Conservation (phyloP, 2,113 vertebrate species). For the Brachionichthys hirsutus region DNA sequence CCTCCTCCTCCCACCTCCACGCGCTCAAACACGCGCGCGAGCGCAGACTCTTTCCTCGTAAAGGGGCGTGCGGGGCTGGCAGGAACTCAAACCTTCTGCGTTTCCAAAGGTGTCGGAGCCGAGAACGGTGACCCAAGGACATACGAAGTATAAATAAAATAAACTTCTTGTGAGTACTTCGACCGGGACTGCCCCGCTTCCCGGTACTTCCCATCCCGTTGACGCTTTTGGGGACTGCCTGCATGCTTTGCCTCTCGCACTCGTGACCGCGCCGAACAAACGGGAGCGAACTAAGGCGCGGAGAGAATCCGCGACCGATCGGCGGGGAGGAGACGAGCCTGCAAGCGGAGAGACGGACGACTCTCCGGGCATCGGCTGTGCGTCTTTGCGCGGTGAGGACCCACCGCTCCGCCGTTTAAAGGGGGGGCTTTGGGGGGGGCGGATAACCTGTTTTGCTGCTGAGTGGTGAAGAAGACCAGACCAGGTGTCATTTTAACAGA, state of each 20-base stretch:
- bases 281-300: constrained; percentile 10
- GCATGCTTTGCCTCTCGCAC: background rate
- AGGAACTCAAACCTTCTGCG: constrained; percentile 51
- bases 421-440: background rate
- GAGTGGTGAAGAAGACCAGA: constrained; percentile 9
- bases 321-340: constrained; percentile 31
- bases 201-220: background rate
- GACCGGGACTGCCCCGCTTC: constrained; percentile 29
- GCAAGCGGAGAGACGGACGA: constrained; percentile 39
- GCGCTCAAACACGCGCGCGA: constrained; percentile 12
- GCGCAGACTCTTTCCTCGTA: constrained; percentile 50
- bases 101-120: constrained; percentile 47
- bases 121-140: constrained; percentile 48
- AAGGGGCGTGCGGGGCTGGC: constrained; percentile 69
- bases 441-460: constrained; percentile 1
- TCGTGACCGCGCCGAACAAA: constrained; percentile 28
- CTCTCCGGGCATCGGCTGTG: constrained; percentile 46
- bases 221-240: constrained; percentile 15
- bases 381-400: constrained; percentile 53
- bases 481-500: constrained; percentile 16
- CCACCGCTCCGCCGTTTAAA: background rate
- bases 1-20: background rate
- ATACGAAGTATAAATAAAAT: constrained; percentile 16
- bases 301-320: constrained; percentile 15
- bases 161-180: constrained; percentile 43